Evolutionary conservation across 1,140 invertebrate species (phyloP).

Genomic region (Zaprionus capensis): DNA sequence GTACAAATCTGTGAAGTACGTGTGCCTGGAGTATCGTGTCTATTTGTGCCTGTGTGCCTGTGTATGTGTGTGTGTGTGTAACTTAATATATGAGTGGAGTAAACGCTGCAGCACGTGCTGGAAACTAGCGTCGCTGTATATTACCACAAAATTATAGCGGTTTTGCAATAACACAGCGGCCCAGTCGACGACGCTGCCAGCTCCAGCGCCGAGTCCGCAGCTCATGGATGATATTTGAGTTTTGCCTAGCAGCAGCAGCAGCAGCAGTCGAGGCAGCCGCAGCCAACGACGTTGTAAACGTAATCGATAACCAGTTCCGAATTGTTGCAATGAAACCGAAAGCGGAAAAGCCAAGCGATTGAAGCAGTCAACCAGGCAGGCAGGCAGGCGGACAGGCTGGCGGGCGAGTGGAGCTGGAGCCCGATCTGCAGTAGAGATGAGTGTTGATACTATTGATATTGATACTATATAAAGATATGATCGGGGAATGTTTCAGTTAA

Average conservation of each 20-base stretch:
- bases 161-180: conserved; percentile 70
- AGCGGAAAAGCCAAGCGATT: conserved; percentile 75
- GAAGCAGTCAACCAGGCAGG: conserved; percentile 53
- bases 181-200: conserved; percentile 35
- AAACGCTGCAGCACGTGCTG: conserved; percentile 80
- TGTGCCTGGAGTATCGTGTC: conserved; percentile 62
- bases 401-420: conserved; percentile 23
- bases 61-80: conserved; percentile 55
- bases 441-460: background rate
- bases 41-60: conserved; percentile 35
- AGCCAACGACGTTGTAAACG: conserved; percentile 55
- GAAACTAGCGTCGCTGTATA: conserved; percentile 80
- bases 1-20: conserved; percentile 81
- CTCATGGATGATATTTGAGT: conserved; percentile 74
- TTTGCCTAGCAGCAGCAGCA: conserved; percentile 66
- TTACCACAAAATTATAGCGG: conserved; percentile 83
- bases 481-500: background rate
- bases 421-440: conserved; percentile 5
- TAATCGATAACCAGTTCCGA: conserved; percentile 82
- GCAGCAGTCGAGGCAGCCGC: conserved; percentile 18
- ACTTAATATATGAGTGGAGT: conserved; percentile 77
- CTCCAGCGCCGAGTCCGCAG: conserved; percentile 23
- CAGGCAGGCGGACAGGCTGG: conserved; percentile 10
- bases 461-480: background rate
- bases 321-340: conserved; percentile 82